phyloP scores from a whole-genome alignment of 1,140 invertebrate species.

The Neodiprion virginianus region DNA sequence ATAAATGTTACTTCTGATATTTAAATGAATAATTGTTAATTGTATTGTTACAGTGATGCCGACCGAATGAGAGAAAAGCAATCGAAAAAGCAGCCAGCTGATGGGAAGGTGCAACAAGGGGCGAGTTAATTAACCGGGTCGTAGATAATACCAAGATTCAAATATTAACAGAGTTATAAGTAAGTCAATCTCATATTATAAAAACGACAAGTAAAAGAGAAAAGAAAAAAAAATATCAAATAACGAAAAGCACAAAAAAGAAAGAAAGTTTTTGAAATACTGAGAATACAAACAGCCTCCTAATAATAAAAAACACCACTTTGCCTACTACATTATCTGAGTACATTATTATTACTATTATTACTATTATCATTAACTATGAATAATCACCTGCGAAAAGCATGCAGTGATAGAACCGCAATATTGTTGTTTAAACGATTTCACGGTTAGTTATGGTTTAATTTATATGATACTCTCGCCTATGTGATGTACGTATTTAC shows the following conservation, averaged over 20 bases:
- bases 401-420: too few relatives aligned
- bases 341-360: too few relatives aligned
- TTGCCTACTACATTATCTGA: background rate
- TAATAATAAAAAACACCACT: background rate
- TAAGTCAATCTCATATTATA: slow-evolving; percentile 24
- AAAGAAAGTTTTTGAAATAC: too few relatives aligned
- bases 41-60: slow-evolving; percentile 62
- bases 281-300: too few relatives aligned
- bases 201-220: background rate
- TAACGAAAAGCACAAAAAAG: background rate
- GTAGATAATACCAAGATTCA: background rate
- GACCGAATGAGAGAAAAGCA: slow-evolving; percentile 70
- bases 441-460: too few relatives aligned
- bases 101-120: slow-evolving; percentile 40
- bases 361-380: too few relatives aligned
- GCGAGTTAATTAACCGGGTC: slow-evolving; percentile 35
- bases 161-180: slow-evolving; percentile 10
- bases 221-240: background rate
- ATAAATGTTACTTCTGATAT: too few relatives aligned
- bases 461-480: too few relatives aligned
- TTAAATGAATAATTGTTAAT: slow-evolving; percentile 24
- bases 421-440: too few relatives aligned
- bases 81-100: slow-evolving; percentile 46
- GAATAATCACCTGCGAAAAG: too few relatives aligned
- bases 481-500: too few relatives aligned